Evolutionary conservation across 2,888 invertebrate species (phyloP).

Genomic region (Bhutanitis thaidina): DNA sequence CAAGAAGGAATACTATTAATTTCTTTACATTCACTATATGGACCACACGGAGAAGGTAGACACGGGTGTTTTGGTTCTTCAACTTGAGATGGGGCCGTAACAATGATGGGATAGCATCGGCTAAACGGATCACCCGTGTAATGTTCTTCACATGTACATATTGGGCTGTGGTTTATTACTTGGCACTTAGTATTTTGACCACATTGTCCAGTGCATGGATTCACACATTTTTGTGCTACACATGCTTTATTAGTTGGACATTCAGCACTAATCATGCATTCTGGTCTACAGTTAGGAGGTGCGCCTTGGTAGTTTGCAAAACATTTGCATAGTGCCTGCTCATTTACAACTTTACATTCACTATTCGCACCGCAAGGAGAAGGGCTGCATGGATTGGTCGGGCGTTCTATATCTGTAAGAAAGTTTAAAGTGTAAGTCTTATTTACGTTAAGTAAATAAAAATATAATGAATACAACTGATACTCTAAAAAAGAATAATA

Average conservation of each 20-base stretch:
- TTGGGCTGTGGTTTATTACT: slow-evolving; percentile 86
- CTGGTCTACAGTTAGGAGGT: slow-evolving; percentile 86
- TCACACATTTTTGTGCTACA: slow-evolving; percentile 83
- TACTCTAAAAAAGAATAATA: slow-evolving; percentile 11
- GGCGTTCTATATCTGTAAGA: slow-evolving; percentile 52
- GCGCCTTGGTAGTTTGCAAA: slow-evolving; percentile 81
- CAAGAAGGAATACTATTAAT: slow-evolving; percentile 82
- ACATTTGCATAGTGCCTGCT: slow-evolving; percentile 86
- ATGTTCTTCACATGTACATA: slow-evolving; percentile 82
- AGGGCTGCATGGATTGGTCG: slow-evolving; percentile 83
- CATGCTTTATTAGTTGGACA: slow-evolving; percentile 84
- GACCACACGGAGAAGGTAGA: slow-evolving; percentile 83
- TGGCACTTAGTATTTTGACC: slow-evolving; percentile 86
- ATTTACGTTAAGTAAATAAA: too few species aligned
- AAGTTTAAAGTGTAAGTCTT: too few species aligned
- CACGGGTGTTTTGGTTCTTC: slow-evolving; percentile 75
- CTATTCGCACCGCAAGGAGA: slow-evolving; percentile 92
- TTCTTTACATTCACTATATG: slow-evolving; percentile 83
- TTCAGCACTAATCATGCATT: slow-evolving; percentile 86
- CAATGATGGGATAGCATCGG: slow-evolving; percentile 68
- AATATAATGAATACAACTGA: not conserved
- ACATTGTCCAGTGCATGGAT: slow-evolving; percentile 87
- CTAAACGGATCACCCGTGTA: slow-evolving; percentile 84
- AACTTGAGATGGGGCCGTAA: slow-evolving; percentile 32
- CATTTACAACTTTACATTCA: slow-evolving; percentile 85